Conservation (phyloP, 2,113 vertebrate genomes). For the Piaya cayana region DNA sequence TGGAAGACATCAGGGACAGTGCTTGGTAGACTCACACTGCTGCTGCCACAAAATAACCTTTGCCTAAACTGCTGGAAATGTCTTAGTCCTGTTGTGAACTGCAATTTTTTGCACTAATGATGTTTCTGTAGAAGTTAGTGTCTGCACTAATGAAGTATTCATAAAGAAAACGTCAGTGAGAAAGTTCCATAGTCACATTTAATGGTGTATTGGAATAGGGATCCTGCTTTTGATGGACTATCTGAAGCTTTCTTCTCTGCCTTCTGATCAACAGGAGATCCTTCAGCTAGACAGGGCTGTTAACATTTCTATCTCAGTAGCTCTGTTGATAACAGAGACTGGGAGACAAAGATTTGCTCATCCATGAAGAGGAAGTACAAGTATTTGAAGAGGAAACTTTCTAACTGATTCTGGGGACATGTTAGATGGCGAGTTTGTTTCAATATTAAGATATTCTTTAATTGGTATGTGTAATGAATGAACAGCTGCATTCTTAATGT, state of each 20-base stretch:
- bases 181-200: background rate
- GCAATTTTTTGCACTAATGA: background rate
- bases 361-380: background rate
- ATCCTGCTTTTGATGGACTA: background rate
- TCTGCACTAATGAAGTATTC: background rate
- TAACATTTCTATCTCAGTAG: background rate
- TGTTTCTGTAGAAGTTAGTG: background rate
- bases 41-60: background rate
- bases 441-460: background rate
- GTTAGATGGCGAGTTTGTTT: background rate
- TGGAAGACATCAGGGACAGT: background rate
- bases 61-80: background rate
- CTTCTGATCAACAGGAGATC: background rate
- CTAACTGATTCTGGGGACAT: background rate
- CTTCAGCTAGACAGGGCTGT: background rate
- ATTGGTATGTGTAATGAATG: rapidly evolving
- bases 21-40: background rate
- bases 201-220: background rate
- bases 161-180: background rate
- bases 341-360: background rate
- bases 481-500: background rate
- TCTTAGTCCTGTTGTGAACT: background rate
- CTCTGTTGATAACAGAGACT: background rate
- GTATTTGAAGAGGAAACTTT: background rate
- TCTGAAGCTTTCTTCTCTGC: background rate